These are phyloP conservation scores for Uropetala carovei DNA, from an alignment of 2,888 invertebrate genomes.

Conservation along the genomic window DNA sequence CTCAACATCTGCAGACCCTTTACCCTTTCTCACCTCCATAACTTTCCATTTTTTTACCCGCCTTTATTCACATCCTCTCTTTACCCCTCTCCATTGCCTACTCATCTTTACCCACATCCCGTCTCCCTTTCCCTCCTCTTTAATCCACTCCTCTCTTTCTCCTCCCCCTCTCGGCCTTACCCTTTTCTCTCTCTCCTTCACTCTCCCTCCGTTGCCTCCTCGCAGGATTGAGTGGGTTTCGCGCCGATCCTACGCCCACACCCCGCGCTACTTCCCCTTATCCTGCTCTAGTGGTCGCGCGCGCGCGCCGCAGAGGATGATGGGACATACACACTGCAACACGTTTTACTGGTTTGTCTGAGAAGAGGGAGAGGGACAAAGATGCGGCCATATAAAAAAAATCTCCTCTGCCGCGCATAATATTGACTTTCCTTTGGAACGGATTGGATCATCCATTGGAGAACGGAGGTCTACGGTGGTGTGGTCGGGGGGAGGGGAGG, in stretches of 20 bases:
- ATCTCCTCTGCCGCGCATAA: background rate
- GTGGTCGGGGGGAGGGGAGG: background rate
- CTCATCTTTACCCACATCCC: too few relatives aligned
- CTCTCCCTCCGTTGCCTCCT: background rate
- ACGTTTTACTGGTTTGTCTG: background rate
- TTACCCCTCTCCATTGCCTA: background rate
- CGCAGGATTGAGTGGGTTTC: background rate
- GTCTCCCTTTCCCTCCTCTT: background rate
- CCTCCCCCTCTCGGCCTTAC: background rate
- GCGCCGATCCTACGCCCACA: constrained; percentile 10
- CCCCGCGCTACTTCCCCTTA: background rate
- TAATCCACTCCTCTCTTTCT: background rate
- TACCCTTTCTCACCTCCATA: background rate
- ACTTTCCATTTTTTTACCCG: background rate
- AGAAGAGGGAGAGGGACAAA: background rate
- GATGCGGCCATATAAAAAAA: background rate
- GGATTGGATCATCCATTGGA: background rate
- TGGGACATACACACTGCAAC: background rate
- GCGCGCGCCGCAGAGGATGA: background rate
- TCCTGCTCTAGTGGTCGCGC: constrained; percentile 11
- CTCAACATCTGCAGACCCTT: too few relatives aligned
- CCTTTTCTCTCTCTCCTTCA: background rate
- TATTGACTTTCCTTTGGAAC: background rate
- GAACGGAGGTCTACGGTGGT: too few relatives aligned
- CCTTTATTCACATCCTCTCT: background rate